A percentile compares a stretch with the other conserved stretches of the same genome.
Evolutionary conservation across 2,888 invertebrate genomes (phyloP).

Genomic region (Plemyria rubiginata): DNA sequence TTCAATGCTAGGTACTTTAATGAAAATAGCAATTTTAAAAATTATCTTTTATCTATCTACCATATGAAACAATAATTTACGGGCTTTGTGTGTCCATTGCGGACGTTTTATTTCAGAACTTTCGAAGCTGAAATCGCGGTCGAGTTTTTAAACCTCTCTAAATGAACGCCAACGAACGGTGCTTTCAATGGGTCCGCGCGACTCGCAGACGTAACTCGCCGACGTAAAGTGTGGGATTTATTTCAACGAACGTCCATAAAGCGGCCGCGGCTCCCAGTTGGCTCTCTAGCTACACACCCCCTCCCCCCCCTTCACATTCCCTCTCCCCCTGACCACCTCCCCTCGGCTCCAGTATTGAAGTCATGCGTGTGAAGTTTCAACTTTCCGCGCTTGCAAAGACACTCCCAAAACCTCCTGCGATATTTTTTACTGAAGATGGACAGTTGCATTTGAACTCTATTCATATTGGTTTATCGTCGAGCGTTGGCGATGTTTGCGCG

Average conservation of each 20-base stretch:
- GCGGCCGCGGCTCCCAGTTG: not conserved
- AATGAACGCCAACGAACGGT: not conserved
- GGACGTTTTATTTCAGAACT: not conserved
- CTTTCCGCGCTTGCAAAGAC: not conserved
- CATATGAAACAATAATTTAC: not conserved
- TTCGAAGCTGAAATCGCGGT: not conserved
- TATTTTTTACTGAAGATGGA: not conserved
- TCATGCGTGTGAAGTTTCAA: not conserved
- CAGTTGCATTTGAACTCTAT: too few species aligned
- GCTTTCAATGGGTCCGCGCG: not conserved
- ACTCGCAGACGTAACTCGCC: not conserved
- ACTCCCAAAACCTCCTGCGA: not conserved
- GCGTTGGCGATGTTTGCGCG: too few species aligned
- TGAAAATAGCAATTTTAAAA: not conserved
- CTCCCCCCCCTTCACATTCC: too few species aligned
- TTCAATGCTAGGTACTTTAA: not conserved
- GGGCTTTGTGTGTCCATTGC: not conserved
- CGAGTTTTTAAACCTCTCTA: not conserved
- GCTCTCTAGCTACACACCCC: not conserved
- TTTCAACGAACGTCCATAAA: not conserved
- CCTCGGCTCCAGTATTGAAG: not conserved
- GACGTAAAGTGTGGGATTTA: slow-evolving; percentile 10
- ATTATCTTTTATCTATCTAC: too few species aligned
- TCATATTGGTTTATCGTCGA: too few species aligned
- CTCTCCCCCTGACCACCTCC: too few species aligned